phyloP scores from a whole-genome alignment of 1,140 invertebrate genomes.

The Pachypeltis micranthus region DNA sequence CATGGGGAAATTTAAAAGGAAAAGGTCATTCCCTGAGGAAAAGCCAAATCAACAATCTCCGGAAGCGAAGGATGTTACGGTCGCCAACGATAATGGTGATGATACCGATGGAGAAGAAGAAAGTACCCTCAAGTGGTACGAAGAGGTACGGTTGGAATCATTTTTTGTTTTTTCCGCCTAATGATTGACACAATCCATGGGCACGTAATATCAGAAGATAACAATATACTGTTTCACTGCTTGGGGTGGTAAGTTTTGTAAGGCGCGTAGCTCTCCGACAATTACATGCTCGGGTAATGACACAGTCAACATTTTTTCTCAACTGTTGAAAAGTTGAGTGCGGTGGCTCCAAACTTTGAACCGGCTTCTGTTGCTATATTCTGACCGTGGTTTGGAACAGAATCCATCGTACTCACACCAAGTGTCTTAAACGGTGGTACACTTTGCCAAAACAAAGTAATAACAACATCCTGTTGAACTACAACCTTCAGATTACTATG shows the following conservation, averaged over 20 bases:
- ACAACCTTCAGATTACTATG: not conserved
- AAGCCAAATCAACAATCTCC: not conserved
- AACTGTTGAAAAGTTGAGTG: too few relatives aligned
- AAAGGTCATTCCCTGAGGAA: not conserved
- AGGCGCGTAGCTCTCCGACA: not conserved
- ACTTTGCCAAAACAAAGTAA: not conserved
- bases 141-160: not conserved
- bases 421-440: not conserved
- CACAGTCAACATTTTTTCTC: not conserved
- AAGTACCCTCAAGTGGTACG: constrained; percentile 1
- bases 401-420: not conserved
- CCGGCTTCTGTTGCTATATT: too few relatives aligned
- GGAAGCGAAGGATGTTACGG: not conserved
- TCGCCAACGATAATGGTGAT: not conserved
- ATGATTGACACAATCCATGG: not conserved
- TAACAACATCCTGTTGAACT: not conserved
- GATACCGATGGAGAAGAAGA: not conserved
- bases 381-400: not conserved
- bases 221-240: not conserved
- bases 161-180: not conserved
- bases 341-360: too few relatives aligned
- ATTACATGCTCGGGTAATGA: not conserved
- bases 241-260: not conserved
- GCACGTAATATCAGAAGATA: not conserved
- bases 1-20: constrained; percentile 6